Evolutionary conservation across 92 coral and sea anemone genomes (phyloP).

Genomic region (Blastomussa wellsi): DNA sequence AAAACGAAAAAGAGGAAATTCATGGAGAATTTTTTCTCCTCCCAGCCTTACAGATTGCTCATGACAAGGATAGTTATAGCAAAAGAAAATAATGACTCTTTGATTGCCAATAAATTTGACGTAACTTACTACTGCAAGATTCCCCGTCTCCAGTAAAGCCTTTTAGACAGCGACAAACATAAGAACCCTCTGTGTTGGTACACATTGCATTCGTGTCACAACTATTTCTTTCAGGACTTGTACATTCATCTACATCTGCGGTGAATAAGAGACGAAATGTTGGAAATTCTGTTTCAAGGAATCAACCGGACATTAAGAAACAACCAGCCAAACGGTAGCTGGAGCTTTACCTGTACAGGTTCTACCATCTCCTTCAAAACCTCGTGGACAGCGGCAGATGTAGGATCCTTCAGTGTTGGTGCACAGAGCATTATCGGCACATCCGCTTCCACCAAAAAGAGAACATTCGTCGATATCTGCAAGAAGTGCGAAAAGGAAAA

Average conservation of each 20-base stretch:
- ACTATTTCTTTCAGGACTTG: background rate
- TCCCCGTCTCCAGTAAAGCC: slow-evolving; percentile 60
- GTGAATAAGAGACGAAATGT: background rate
- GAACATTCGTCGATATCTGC: slow-evolving; percentile 59
- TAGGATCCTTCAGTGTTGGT: slow-evolving; percentile 59
- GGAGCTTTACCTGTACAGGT: slow-evolving; percentile 51
- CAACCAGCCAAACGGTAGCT: background rate
- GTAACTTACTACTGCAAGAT: slow-evolving; percentile 41
- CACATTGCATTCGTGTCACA: slow-evolving; percentile 56
- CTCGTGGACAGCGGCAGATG: slow-evolving; percentile 56
- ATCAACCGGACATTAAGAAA: background rate
- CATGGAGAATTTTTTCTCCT: background rate
- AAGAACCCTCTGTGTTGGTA: slow-evolving; percentile 48
- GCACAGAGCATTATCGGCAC: slow-evolving; percentile 64
- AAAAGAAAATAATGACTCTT: background rate
- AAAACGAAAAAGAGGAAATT: background rate
- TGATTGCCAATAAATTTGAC: background rate
- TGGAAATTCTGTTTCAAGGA: background rate
- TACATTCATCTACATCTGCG: slow-evolving; percentile 58
- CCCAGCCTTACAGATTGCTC: background rate
- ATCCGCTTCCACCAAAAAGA: background rate
- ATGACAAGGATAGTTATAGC: background rate
- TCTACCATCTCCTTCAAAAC: slow-evolving; percentile 61
- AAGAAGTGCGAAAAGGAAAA: background rate
- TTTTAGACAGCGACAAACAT: slow-evolving; percentile 48